Conservation (phyloP, 2,113 vertebrate species). For the Ctenomys sociabilis region DNA sequence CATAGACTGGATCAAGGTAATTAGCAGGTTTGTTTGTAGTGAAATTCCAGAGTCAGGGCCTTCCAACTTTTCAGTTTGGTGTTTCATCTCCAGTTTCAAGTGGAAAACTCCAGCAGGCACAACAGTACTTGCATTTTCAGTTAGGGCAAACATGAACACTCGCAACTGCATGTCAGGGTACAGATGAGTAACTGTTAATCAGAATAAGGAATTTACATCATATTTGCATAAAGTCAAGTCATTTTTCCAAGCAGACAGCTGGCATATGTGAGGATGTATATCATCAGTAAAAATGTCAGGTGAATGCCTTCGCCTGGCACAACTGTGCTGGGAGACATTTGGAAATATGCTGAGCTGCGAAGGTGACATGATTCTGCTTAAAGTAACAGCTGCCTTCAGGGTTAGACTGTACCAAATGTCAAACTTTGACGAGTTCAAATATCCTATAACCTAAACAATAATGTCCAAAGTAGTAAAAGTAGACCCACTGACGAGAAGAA, state of each 20-base stretch:
- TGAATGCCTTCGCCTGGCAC: constrained; percentile 29
- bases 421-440: not conserved
- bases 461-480: not conserved
- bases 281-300: constrained; percentile 54
- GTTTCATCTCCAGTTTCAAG: not conserved
- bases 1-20: not conserved
- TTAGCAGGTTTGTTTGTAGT: not conserved
- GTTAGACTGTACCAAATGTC: not conserved
- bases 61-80: not conserved
- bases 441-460: not conserved
- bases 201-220: not conserved
- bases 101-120: not conserved
- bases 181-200: constrained; percentile 27
- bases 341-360: not conserved
- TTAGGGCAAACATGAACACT: not conserved
- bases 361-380: not conserved
- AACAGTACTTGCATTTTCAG: not conserved
- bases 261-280: constrained; percentile 42
- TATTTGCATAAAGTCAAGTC: constrained; percentile 39
- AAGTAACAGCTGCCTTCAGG: not conserved
- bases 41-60: not conserved
- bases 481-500: not conserved
- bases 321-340: constrained; percentile 3
- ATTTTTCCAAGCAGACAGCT: constrained; percentile 57
- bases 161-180: not conserved